These are phyloP conservation scores for Synanthedon vespiformis DNA, from an alignment of 2,888 invertebrate species.

Conservation along the genomic window DNA sequence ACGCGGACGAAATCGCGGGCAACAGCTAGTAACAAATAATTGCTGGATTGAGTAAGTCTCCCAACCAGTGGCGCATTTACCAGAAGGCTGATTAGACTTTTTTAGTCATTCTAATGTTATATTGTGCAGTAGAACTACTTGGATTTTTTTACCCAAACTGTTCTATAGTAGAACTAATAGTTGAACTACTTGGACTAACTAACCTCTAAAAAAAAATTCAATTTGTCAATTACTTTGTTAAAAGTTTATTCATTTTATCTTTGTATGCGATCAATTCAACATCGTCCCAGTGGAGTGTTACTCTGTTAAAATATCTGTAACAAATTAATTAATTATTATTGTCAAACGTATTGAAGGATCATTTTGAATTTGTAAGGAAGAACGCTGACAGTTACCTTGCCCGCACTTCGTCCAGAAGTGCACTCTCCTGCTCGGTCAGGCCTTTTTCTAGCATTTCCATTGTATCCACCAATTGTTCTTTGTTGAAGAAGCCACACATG, in stretches of 20 bases:
- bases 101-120: neutral
- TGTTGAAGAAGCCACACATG: conserved; percentile 81
- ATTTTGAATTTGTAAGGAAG: neutral
- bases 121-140: no score
- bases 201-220: no score
- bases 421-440: conserved; percentile 74
- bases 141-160: no score
- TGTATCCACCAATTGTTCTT: conserved; percentile 72
- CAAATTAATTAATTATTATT: neutral
- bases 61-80: no score
- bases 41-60: no score
- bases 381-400: conserved; percentile 58
- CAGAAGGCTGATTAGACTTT: no score
- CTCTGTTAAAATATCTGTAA: conserved; percentile 40
- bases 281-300: conserved; percentile 44
- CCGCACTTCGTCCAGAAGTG: conserved; percentile 72
- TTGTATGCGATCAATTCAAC: conserved; percentile 34
- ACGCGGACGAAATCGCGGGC: no score
- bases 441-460: conserved; percentile 74
- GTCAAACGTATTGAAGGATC: neutral
- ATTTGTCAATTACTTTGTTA: neutral
- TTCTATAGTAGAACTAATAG: neutral
- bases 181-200: neutral
- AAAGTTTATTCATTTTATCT: conserved; percentile 16
- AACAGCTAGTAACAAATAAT: no score